Evolutionary conservation across 35 echinoderm and acorn worm genomes (phyloP).

Genomic region (Chiridota heheva): DNA sequence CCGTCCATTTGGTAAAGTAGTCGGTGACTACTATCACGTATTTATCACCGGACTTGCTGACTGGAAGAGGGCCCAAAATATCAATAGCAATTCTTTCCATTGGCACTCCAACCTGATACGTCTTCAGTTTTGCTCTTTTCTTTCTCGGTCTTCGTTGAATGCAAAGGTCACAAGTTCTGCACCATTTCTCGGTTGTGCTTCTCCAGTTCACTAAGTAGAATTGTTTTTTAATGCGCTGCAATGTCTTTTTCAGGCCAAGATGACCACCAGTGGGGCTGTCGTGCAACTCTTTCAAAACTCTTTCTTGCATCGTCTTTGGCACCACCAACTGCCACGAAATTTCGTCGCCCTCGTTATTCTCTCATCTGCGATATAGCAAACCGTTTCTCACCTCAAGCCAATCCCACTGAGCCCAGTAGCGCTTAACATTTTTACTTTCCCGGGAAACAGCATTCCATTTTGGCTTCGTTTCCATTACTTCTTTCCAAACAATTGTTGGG

Average conservation of each 20-base stretch:
- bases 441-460: constrained; percentile 11
- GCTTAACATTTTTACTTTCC: constrained; percentile 15
- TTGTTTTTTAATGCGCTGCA: neutral
- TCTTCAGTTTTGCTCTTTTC: neutral
- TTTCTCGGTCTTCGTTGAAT: neutral
- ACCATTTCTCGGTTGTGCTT: neutral
- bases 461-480: neutral
- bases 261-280: constrained; percentile 32
- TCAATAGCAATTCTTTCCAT: constrained; percentile 66
- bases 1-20: constrained; percentile 72
- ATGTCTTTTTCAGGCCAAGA: constrained; percentile 33
- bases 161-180: constrained; percentile 5
- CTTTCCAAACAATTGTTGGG: neutral
- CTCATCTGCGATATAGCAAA: constrained; percentile 32
- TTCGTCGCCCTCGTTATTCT: constrained; percentile 12
- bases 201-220: constrained; percentile 40
- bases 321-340: constrained; percentile 34
- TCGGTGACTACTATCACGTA: constrained; percentile 52
- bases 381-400: constrained; percentile 28
- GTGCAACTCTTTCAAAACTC: constrained; percentile 14
- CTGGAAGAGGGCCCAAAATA: constrained; percentile 39
- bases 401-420: constrained; percentile 51
- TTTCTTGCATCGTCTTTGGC: constrained; percentile 3
- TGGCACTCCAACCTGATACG: neutral
- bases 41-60: constrained; percentile 22